Base-by-base conservation (phyloP, 2,888 invertebrate genomes). In the Troilus luridus region DNA sequence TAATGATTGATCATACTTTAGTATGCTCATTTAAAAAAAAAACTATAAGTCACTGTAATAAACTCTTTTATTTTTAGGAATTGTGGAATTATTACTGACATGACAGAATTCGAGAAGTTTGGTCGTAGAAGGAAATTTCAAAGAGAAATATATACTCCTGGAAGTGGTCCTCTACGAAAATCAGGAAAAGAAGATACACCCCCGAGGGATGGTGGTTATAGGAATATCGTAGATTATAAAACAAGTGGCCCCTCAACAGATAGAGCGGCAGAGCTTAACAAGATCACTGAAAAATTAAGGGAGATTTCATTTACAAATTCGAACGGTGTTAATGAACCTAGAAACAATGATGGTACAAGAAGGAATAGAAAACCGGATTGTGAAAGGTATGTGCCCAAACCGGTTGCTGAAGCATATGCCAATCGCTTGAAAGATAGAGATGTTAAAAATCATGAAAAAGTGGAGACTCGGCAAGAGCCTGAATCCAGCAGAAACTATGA, bases 91-190 rank as follows among this genome's bases (percentile, higher is more conserved):
- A 62, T 88, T 88, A 60, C 59, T 64, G 94, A 85, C 93, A 93
- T 93, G 93, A 94, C 85, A 93, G 93, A 93, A 93, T 93, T 92
- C 92, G 93, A 93, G 95, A 95, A 95, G 93, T 95, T 95, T 93
- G 95, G 94, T 95, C 95, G 95, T 94, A 95, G 95, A 93, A 95
- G 95, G 94, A 96, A 96, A 94, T 96, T 96, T 93, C 96, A 92
- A 93, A 96, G 96, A 94, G 95, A 95, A 94, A 95, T 97, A 92
- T 97, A 97, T 93, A 96, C 96, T 94, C 97, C 97, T 94, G 97
- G 97, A 93, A 97, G 97, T 95, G 97, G 97, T 92, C 96, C 96
- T 92, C 94, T 97, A 93, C 95, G 96, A 93, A 96, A 96, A 94
- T 95, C 96, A 92, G 95, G 95, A 93, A 91, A 90, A 72, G 91